phyloP scores from a whole-genome alignment of 2,888 invertebrate species.

The Silvanus unidentatus region DNA sequence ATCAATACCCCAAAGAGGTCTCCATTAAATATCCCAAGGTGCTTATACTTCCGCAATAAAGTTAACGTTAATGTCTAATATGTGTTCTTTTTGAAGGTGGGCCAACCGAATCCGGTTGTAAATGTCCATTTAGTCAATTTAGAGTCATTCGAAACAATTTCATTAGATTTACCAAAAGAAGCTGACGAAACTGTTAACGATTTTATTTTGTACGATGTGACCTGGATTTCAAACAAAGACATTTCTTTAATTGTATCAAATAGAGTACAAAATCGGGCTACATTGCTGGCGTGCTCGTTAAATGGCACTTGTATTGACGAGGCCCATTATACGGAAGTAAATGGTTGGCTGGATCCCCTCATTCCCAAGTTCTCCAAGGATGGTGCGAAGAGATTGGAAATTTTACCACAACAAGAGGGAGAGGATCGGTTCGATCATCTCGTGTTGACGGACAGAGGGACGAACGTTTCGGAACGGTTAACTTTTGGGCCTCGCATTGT shows the following conservation, averaged over 20 bases:
- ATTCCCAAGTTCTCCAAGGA: slow-evolving; percentile 52
- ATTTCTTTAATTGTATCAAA: slow-evolving; percentile 77
- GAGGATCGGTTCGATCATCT: slow-evolving; percentile 37
- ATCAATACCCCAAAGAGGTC: slow-evolving; percentile 63
- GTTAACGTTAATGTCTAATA: background rate
- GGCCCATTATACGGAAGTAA: slow-evolving; percentile 51
- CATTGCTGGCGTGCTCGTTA: slow-evolving; percentile 24
- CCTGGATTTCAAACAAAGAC: slow-evolving; percentile 65
- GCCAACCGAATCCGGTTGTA: slow-evolving; percentile 63
- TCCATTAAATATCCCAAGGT: slow-evolving; percentile 75
- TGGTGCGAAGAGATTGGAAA: slow-evolving; percentile 36
- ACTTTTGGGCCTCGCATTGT: slow-evolving; percentile 58
- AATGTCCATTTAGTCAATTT: slow-evolving; percentile 60
- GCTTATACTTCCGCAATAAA: slow-evolving; percentile 9
- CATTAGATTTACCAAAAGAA: slow-evolving; percentile 36
- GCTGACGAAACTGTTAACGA: slow-evolving; percentile 54
- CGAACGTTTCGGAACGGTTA: slow-evolving; percentile 42
- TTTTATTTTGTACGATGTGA: slow-evolving; percentile 62
- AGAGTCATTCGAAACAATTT: slow-evolving; percentile 12
- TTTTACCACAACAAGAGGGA: slow-evolving; percentile 31
- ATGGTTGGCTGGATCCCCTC: slow-evolving; percentile 65
- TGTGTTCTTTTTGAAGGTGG: slow-evolving; percentile 51
- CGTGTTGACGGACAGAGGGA: slow-evolving; percentile 25
- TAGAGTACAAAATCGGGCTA: slow-evolving; percentile 67
- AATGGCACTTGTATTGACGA: slow-evolving; percentile 25